phyloP scores from a whole-genome alignment of 1,140 invertebrate species.

The Drosophila grimshawi region DNA sequence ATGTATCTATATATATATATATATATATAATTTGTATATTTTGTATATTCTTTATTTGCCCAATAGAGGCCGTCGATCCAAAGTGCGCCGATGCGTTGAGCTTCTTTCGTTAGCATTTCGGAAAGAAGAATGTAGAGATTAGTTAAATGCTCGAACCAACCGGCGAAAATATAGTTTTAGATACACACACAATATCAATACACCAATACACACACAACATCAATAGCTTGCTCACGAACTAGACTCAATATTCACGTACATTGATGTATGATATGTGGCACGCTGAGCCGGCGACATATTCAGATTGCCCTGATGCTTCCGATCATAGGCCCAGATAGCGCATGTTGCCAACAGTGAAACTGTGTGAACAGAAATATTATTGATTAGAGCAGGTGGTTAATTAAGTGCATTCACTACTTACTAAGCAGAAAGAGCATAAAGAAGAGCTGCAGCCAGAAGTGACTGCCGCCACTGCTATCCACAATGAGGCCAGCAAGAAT shows the following conservation, averaged over 20 bases:
- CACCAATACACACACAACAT: constrained; percentile 59
- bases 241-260: constrained; percentile 83
- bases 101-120: constrained; percentile 43
- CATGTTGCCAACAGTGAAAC: constrained; percentile 90
- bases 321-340: constrained; percentile 91
- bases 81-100: constrained; percentile 48
- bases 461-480: constrained; percentile 90
- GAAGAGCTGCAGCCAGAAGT: constrained; percentile 96
- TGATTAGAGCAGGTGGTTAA: not conserved
- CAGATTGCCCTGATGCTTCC: constrained; percentile 88
- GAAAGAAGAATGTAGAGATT: constrained; percentile 50
- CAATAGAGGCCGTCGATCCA: constrained; percentile 75
- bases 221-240: constrained; percentile 58
- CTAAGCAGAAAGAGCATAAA: constrained; percentile 93
- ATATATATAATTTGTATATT: constrained; percentile 29
- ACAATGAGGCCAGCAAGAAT: constrained; percentile 95
- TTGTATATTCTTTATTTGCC: constrained; percentile 52
- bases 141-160: constrained; percentile 25
- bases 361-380: constrained; percentile 10
- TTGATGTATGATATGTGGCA: constrained; percentile 74
- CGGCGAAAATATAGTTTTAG: constrained; percentile 4
- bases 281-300: constrained; percentile 90
- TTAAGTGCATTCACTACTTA: constrained; percentile 14
- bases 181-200: constrained; percentile 56
- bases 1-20: constrained; percentile 38